phyloP scores from a whole-genome alignment of 2,888 invertebrate species.

The Hetaerina titia region DNA sequence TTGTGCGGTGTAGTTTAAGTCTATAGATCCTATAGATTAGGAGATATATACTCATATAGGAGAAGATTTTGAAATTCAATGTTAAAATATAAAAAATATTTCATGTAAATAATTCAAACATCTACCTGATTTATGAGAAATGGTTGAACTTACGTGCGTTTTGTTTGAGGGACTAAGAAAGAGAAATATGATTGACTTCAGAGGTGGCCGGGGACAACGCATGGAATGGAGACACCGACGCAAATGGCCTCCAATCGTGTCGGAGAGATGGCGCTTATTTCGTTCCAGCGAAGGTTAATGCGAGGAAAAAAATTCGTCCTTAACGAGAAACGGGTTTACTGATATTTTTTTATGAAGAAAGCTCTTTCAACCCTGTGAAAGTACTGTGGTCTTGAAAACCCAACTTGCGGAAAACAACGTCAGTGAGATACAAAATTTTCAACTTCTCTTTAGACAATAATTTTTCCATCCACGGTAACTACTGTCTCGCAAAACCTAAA shows the following conservation, averaged over 20 bases:
- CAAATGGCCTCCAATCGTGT: not conserved
- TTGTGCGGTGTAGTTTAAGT: no score
- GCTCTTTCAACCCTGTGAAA: not conserved
- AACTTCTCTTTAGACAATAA: not conserved
- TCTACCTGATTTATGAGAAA: no score
- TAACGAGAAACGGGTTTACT: not conserved
- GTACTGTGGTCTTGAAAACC: not conserved
- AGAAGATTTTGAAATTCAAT: no score
- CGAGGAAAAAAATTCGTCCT: not conserved
- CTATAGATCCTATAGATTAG: no score
- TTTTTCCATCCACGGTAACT: not conserved
- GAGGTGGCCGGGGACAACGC: not conserved
- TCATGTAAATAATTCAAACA: no score
- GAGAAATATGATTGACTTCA: no score
- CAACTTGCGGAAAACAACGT: not conserved
- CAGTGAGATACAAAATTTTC: not conserved
- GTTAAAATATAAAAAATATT: no score
- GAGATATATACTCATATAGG: no score
- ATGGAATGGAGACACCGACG: not conserved
- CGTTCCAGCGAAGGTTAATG: not conserved
- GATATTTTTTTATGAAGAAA: not conserved
- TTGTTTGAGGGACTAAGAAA: no score
- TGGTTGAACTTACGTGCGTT: no score
- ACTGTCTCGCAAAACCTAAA: not conserved
- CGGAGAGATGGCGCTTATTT: not conserved